Evolutionary conservation across 2,113 vertebrate genomes (phyloP).

Genomic region (Channa maculata): DNA sequence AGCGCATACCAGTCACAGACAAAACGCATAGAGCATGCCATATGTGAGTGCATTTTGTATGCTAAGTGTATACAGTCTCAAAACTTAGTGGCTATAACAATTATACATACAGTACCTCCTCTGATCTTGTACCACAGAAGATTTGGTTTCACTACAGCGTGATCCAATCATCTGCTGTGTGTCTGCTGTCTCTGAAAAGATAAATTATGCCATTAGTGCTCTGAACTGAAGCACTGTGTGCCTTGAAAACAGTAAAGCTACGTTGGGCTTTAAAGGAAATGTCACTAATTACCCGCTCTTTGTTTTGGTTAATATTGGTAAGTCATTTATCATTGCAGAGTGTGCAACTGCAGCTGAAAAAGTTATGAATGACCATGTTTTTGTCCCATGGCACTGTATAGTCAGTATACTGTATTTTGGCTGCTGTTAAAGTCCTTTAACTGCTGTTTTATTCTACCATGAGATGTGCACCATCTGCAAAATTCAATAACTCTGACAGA

Average conservation of each 20-base stretch:
- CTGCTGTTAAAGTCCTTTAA: background rate
- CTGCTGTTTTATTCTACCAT: background rate
- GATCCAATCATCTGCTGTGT: conserved; percentile 61
- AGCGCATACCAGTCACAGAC: conserved; percentile 27
- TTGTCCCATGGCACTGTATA: background rate
- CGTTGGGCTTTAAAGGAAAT: conserved; percentile 65
- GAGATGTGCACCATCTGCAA: conserved; percentile 12
- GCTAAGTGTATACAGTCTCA: conserved; percentile 38
- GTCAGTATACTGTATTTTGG: background rate
- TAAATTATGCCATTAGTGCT: conserved; percentile 64
- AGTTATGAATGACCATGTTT: conserved; percentile 31
- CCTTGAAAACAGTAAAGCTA: conserved; percentile 58
- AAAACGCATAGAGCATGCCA: conserved; percentile 54
- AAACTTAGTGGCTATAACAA: conserved; percentile 61
- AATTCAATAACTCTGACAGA: conserved; percentile 1
- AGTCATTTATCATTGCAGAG: conserved; percentile 68
- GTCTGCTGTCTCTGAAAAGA: conserved; percentile 68
- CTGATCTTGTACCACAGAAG: conserved; percentile 66
- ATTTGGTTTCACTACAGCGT: conserved; percentile 61
- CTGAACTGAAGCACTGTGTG: conserved; percentile 56
- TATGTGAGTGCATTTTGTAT: conserved; percentile 56
- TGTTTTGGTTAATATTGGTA: conserved; percentile 75
- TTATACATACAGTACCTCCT: conserved; percentile 57
- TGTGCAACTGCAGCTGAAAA: conserved; percentile 32
- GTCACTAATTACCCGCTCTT: conserved; percentile 70